Base-by-base conservation (phyloP, 1,140 invertebrate genomes). In the Eupeodes corollae region DNA sequence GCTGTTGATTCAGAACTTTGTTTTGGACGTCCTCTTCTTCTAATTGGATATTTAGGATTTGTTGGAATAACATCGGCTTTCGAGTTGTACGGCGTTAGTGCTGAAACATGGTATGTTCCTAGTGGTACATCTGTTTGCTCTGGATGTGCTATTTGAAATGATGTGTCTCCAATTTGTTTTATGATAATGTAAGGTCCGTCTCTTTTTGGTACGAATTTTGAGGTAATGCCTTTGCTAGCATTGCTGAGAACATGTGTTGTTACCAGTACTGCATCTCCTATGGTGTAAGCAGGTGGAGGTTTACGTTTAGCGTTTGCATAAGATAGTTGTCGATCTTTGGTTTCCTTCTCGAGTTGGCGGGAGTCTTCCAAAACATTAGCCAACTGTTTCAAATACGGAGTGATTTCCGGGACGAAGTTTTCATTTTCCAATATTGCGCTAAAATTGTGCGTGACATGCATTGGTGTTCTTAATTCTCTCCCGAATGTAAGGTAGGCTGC, bases 141-240 rank as follows among this genome's bases (percentile, higher is more conserved):
- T 35, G 13, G 12, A 11, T 44, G 12, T 19, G 53, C 43, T 6
- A 66, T 14, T 42, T 53, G 50, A 44, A 57, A 65, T 2, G 55
- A 51, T 6, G 50, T 47, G 8, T 50, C 48, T 5, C 57, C 56
- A 15, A 55, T 44, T 16, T 47, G 34, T 10, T 45, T 51, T 1
- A 52, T 39, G 15, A 65, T 53, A 13, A 49, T 18, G 49, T 62
- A 70, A 0, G 66, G 67, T 13, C 67, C 68, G 35, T 65, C 57
- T 15, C 61, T 56, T 18, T 55, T 43, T 2, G 62, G 63, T 1
- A 60, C 57, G 12, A 70, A 57, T 37, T 70, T 70, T 0, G 60
- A 48, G 1, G 64, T 53, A 15, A 59, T 52, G 0, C 57, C 47
- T 8, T 43, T 44, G 1, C 42, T 12, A 2, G 54, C 52, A 6